Base-by-base conservation (phyloP, 2,888 invertebrate genomes). In the Diabrotica balteata region DNA sequence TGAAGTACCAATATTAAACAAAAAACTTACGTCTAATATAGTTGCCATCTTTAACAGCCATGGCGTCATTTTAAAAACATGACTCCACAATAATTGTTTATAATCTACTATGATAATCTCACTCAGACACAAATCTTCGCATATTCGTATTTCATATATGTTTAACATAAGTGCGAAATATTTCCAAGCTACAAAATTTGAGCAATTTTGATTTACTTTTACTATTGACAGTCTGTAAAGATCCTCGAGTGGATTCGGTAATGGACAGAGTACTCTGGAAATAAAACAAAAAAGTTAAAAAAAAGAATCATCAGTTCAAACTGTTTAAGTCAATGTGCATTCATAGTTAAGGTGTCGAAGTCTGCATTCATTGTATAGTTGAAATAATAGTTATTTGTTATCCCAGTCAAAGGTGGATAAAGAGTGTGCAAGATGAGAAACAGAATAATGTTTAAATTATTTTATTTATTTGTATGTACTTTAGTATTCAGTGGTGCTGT, bases 41-140 rank as follows among this genome's bases (percentile, higher is more conserved):
- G 53, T n/a, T n/a, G 32, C 5, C 32, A 32, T 32, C 32, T 32
- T 32, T 4, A 47, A 8, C 47, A 47, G 5, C n/a, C 59, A 61
- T 7, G 70, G 70, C 10, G 64, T 57, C 53, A 67, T 52, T 52
- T 65, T 51, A 9, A 62, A 51, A 4, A 70, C 5, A 45, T 70
- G 67, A 32, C 47, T n/a, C 53, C 61, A 58, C 7, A 42, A 49
- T 7, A 67, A 47, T 7, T 67, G 42, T 10, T 50, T 52, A 17
- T 65, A 62, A 65, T 70, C 67, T 17, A 63, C 46, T 11, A 70
- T 52, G 10, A 42, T 8, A 44, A 70, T 46, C n/a, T 70, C 67
- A 8, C 67, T 54, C 42, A 65, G 7, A 10, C 47, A 59, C 7
- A 65, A 53, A 22, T 70, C 70, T 46, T 70, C 70, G 8, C 61